A percentile compares a stretch with the other conserved stretches of the same genome.
Conservation (phyloP, 2,888 invertebrate genomes). For the Zaprionus lineosus region DNA sequence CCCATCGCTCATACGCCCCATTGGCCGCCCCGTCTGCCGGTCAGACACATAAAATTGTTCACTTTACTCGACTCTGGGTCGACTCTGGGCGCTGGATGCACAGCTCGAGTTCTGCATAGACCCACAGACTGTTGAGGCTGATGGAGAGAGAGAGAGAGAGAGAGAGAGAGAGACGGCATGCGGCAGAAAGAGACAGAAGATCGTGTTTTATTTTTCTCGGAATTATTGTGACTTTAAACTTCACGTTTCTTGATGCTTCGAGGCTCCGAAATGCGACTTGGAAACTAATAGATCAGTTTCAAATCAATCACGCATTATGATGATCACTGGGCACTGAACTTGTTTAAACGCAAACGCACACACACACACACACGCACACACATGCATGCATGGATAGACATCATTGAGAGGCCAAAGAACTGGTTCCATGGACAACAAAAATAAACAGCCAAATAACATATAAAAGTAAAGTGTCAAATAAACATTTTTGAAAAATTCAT, state of each 20-base stretch:
- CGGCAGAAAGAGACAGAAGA: neutral
- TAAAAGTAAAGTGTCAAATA: constrained; percentile 50
- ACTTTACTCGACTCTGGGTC: constrained; percentile 25
- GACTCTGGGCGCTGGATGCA: constrained; percentile 4
- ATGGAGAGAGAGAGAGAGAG: constrained; percentile 45
- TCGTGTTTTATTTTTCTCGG: neutral
- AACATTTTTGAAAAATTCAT: constrained; percentile 60
- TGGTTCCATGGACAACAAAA: constrained; percentile 33
- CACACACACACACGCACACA: neutral
- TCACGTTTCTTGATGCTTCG: too few species aligned
- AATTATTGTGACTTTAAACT: constrained; percentile 27
- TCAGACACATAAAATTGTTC: constrained; percentile 50
- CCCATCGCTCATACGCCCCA: constrained; percentile 56
- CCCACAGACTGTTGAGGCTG: constrained; percentile 35
- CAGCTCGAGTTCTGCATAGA: too few species aligned
- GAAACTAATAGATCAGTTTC: constrained; percentile 71
- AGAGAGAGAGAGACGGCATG: neutral
- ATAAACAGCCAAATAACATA: neutral
- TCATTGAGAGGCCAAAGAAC: too few species aligned
- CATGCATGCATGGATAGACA: too few species aligned
- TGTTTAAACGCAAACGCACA: constrained; percentile 40
- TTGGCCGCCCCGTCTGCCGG: constrained; percentile 30
- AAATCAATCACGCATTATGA: constrained; percentile 67
- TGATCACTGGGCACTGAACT: constrained; percentile 49
- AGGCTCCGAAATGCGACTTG: constrained; percentile 44